These are phyloP conservation scores for Sinelater perroti DNA, from an alignment of 2,888 invertebrate genomes.

Conservation along the genomic window DNA sequence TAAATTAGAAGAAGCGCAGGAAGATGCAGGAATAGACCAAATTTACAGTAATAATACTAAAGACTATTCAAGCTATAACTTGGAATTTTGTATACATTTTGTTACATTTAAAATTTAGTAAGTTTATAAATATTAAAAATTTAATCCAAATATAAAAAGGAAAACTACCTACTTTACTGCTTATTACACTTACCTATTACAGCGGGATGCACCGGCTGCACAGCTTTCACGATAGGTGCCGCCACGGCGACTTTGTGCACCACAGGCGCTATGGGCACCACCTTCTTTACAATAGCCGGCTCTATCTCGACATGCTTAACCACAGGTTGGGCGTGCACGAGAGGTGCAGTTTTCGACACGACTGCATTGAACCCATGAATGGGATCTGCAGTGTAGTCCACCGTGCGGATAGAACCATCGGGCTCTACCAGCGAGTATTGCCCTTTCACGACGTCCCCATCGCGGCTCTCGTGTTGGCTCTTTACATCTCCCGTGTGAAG, in stretches of 20 bases:
- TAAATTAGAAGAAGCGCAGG: too few species aligned
- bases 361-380: slow-evolving; percentile 68
- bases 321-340: slow-evolving; percentile 59
- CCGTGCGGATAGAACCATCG: slow-evolving; percentile 61
- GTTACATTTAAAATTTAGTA: too few species aligned
- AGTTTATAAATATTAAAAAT: too few species aligned
- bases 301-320: slow-evolving; percentile 42
- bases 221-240: slow-evolving; percentile 45
- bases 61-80: too few species aligned
- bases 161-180: too few species aligned
- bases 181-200: slow-evolving; percentile 46
- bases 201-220: slow-evolving; percentile 40
- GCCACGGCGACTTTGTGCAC: slow-evolving; percentile 59
- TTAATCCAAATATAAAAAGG: too few species aligned
- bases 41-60: too few species aligned
- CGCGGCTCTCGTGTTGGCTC: slow-evolving; percentile 68
- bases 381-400: slow-evolving; percentile 67
- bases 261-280: slow-evolving; percentile 53
- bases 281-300: slow-evolving; percentile 49
- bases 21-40: too few species aligned
- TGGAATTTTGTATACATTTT: too few species aligned
- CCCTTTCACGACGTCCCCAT: slow-evolving; percentile 69
- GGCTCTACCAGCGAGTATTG: slow-evolving; percentile 60
- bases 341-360: slow-evolving; percentile 65
- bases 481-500: slow-evolving; percentile 71